These are phyloP conservation scores for Hydropsyche tenuis DNA, from an alignment of 1,140 invertebrate species.

Conservation along the genomic window DNA sequence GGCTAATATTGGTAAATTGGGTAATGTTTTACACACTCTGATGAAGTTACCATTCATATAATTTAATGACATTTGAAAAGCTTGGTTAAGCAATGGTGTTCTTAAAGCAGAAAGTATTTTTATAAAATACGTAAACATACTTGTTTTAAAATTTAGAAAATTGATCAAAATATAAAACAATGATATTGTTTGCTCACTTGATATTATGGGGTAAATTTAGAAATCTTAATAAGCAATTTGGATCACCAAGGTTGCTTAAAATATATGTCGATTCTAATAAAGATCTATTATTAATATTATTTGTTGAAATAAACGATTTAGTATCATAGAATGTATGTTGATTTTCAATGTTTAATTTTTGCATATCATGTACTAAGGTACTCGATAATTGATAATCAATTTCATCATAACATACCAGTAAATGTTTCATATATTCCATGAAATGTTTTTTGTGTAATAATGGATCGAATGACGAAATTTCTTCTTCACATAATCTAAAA, in stretches of 20 bases:
- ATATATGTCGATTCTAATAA: constrained; percentile 66
- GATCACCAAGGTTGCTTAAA: constrained; percentile 66
- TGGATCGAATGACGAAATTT: constrained; percentile 40
- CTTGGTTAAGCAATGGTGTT: constrained; percentile 48
- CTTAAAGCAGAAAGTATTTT: constrained; percentile 51
- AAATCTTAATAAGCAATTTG: constrained; percentile 60
- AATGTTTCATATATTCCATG: constrained; percentile 41
- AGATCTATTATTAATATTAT: constrained; percentile 49
- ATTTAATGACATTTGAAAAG: constrained; percentile 61
- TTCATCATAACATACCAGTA: constrained; percentile 44
- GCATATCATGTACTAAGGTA: not conserved
- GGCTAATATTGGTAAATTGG: constrained; percentile 59
- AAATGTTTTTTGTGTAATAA: constrained; percentile 42
- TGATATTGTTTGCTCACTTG: too few species aligned
- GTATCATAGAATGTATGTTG: too few species aligned
- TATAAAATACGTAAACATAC: constrained; percentile 25
- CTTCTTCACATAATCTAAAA: constrained; percentile 45
- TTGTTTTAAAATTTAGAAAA: not conserved
- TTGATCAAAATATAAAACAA: too few species aligned
- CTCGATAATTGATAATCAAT: constrained; percentile 6
- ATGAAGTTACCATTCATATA: constrained; percentile 64
- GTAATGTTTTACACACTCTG: constrained; percentile 57
- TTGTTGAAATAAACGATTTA: too few species aligned
- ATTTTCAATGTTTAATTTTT: not conserved
- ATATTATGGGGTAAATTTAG: constrained; percentile 52